phyloP scores from a whole-genome alignment of 2,113 vertebrate genomes.

The Ictidomys tridecemlineatus region DNA sequence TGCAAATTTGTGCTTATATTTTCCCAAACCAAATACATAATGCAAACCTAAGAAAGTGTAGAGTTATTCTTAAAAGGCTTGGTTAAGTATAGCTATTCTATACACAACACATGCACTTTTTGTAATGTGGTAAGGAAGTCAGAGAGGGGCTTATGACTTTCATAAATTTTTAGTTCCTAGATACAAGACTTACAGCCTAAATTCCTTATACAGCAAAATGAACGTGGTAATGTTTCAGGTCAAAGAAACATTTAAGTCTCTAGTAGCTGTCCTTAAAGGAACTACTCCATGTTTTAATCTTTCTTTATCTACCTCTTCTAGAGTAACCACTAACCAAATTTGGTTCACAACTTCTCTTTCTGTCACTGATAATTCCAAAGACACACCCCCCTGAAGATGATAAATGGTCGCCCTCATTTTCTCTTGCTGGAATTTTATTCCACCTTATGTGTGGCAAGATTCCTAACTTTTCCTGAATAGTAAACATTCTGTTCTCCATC shows the following conservation, averaged over 20 bases:
- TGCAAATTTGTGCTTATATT: not conserved
- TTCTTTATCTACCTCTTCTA: not conserved
- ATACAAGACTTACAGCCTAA: not conserved
- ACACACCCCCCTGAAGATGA: not conserved
- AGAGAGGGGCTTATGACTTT: rapidly evolving
- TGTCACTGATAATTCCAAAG: not conserved
- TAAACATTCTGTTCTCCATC: not conserved
- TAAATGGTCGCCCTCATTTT: not conserved
- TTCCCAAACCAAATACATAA: constrained; percentile 4
- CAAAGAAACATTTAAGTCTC: not conserved
- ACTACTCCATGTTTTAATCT: not conserved
- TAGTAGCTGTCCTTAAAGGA: not conserved
- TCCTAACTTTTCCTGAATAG: not conserved
- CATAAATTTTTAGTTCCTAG: not conserved
- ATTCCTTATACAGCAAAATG: not conserved
- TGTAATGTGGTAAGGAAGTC: not conserved
- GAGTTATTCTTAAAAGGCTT: not conserved
- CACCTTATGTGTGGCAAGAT: rapidly evolving
- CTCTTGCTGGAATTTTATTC: not conserved
- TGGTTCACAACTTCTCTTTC: not conserved
- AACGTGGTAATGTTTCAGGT: not conserved
- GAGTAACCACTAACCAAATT: not conserved
- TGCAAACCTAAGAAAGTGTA: not conserved
- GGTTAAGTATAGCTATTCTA: not conserved
- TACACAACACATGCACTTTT: not conserved